Conservation (phyloP, 2,113 vertebrate genomes). For the Oostethus manadensis region DNA sequence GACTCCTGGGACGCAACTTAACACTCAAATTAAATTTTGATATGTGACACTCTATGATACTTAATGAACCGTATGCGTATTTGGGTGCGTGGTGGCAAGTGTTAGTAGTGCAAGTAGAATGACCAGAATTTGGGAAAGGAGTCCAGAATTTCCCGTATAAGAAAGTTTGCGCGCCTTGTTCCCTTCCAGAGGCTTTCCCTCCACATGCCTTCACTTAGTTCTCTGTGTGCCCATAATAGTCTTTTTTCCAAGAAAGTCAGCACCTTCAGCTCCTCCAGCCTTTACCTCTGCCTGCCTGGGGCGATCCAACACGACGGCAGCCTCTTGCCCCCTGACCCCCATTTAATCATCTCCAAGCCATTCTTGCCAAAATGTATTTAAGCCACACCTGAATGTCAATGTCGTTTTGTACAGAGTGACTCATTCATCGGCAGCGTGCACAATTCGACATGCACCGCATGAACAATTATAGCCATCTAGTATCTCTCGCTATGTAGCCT, state of each 20-base stretch:
- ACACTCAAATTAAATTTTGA: too few species aligned
- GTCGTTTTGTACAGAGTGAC: neutral
- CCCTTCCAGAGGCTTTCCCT: neutral
- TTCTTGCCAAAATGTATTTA: constrained; percentile 39
- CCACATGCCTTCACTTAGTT: constrained; percentile 12
- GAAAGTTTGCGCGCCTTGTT: neutral
- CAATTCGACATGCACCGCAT: neutral
- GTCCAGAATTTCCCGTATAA: too few species aligned
- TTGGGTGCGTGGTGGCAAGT: too few species aligned
- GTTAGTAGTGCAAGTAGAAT: too few species aligned
- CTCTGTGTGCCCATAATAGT: constrained; percentile 25
- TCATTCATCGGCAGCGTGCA: too few species aligned
- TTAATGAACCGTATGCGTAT: too few species aligned
- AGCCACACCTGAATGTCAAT: constrained; percentile 20
- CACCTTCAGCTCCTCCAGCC: constrained; percentile 28
- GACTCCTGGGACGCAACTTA: too few species aligned
- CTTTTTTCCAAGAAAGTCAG: constrained; percentile 31
- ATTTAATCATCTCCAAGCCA: constrained; percentile 19
- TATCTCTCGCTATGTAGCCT: too few species aligned
- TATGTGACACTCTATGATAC: too few species aligned
- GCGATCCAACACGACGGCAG: constrained; percentile 20
- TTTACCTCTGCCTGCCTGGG: constrained; percentile 19
- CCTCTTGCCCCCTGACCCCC: constrained; percentile 9
- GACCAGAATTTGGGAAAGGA: too few species aligned
- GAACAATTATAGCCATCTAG: neutral